Evolutionary conservation across 2,113 vertebrate genomes (phyloP), one percentile per base, ranked within the genome.

Genomic region (Podarcis cretensis): DNA sequence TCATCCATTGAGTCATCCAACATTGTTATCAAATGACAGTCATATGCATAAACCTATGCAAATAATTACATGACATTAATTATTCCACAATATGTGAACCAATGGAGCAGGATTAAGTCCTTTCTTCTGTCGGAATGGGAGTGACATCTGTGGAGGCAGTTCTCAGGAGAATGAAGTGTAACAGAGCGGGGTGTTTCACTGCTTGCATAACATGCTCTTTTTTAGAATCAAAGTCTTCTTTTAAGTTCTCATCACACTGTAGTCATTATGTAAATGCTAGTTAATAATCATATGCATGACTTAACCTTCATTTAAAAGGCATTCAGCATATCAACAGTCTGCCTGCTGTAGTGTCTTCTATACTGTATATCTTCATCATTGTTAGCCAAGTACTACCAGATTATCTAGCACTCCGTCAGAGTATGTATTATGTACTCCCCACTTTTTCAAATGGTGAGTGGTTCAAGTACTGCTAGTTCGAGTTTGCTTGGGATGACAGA

Each of bases 81-180:
- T 43, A 76, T 57, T 80, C 7, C 10, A 81, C 35, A 77, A 1
- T 35, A 87, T 25, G 77, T 87, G 65, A 80, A 87, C 66, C 59
- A 32, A 10, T 73, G 43, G 18, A 21, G 13, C 78, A 14, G 3
- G 76, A 27, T 5, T 54, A 66, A 30, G 48, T 35, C 35, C 81
- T 1, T 3, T 75, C 86, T 30, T 73, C 27, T 77, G 27, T 76
- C 23, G 21, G 23, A 43, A 68, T 18, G n/a, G 40, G 21, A 83
- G 3, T 48, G 54, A 66, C 48, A 77, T 54, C 21, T 30, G 37
- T 83, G 10, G 0, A 68, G 30, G 1, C 10, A 81, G 40, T 43
- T 82, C 65, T 90, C 75, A 87, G 65, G 48, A 82, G 20, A 48
- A 59, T 63, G 21, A 89, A 84, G 54, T 57, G 32, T 68, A 81